phyloP scores from a whole-genome alignment of 2,797 vertebrate genomes.

The Dendrocincla fuliginosa region DNA sequence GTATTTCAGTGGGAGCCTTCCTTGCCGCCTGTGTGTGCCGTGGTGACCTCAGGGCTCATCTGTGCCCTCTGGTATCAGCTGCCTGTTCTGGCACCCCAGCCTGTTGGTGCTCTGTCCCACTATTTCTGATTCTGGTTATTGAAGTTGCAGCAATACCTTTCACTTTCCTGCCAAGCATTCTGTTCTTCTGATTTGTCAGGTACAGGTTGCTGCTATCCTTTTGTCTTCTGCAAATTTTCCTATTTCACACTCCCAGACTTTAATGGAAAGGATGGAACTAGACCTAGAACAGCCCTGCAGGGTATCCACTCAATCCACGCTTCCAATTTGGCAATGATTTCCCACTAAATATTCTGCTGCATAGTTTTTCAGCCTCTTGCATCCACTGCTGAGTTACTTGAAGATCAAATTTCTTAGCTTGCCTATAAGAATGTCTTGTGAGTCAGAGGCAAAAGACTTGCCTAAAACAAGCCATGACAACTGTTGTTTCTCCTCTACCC shows the following conservation, averaged over 20 bases:
- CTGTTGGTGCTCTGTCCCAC: background rate
- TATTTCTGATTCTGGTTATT: background rate
- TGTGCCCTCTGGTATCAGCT: background rate
- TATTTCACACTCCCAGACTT: background rate
- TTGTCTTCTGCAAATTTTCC: background rate
- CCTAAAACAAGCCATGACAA: slow-evolving; percentile 60
- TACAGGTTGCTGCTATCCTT: background rate
- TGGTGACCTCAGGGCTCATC: background rate
- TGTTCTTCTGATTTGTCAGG: background rate
- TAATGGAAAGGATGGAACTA: background rate
- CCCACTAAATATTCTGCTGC: background rate
- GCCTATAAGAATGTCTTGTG: slow-evolving; percentile 29
- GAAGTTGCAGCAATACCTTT: background rate
- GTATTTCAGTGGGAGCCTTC: background rate
- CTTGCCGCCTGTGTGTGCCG: background rate
- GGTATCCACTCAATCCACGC: background rate
- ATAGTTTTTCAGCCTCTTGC: background rate
- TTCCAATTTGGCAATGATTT: background rate
- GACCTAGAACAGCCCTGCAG: background rate
- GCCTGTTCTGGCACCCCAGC: background rate
- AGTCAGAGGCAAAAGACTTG: slow-evolving; percentile 59
- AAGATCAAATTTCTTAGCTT: slow-evolving; percentile 31
- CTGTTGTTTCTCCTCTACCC: slow-evolving; percentile 52
- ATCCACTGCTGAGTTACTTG: background rate
- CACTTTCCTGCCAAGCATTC: background rate